Evolutionary conservation across 2,888 invertebrate genomes (phyloP), one percentile per base, ranked within the genome.

Genomic region (Eledone cirrhosa): DNA sequence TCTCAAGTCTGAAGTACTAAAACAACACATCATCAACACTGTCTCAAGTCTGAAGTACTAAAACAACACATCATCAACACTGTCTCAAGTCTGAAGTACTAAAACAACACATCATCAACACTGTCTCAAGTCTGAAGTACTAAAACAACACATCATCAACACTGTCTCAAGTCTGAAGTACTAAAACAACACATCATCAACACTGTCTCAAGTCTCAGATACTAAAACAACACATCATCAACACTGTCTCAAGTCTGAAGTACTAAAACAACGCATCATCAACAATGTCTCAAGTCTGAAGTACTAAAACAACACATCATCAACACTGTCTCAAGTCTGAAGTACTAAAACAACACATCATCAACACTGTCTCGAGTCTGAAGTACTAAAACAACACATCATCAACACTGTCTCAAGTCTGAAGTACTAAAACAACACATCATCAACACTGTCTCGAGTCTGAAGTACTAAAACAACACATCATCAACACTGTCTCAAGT

Each of bases 401-500:
- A 90, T 99, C 98, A 87, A 95, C 95, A 77, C 85, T 86, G 91
- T 97, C 97, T 8, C 48, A 48, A 16, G 72, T 41, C 72, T 72
- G 72, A 33, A 72, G 31, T n/a, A n/a, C 24, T 5, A 47, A 48
- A 24, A 67, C 7, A 16, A 41, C n/a, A n/a, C n/a, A n/a, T 93
- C 93, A 90, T 99, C 98, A 87, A 95, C 95, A 77, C 85, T 86
- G 91, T 97, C 97, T 8, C 48, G 76, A 16, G 72, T 41, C 72
- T 72, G 72, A 33, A 72, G 31, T n/a, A n/a, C 24, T 5, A 47
- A 48, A 24, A 67, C 7, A 16, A 41, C n/a, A n/a, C n/a, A n/a
- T 93, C 93, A 90, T 99, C 98, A 87, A 95, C 95, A 77, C 85
- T 86, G 91, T 97, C 97, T 8, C 48, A 48, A 16, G 72, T 41